These are phyloP conservation scores for Hypsopygia costalis DNA, from an alignment of 2,888 invertebrate species.

Conservation along the genomic window DNA sequence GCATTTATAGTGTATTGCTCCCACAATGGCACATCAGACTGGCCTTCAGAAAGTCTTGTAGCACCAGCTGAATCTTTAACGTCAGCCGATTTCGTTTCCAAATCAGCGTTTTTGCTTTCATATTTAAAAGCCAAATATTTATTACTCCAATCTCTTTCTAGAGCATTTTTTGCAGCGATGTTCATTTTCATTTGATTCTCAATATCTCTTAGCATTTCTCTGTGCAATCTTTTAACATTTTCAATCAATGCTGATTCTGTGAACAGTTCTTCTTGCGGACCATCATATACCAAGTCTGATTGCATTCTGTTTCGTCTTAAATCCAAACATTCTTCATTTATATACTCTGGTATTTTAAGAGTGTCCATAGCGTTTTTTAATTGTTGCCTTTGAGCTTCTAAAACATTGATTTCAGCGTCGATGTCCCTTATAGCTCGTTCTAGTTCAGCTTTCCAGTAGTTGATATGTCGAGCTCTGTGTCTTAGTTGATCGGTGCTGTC, in stretches of 20 bases:
- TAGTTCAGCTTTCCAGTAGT: conserved; percentile 69
- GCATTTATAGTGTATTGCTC: conserved; percentile 89
- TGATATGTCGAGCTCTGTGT: conserved; percentile 62
- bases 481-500: conserved; percentile 64
- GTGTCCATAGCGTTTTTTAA: conserved; percentile 64
- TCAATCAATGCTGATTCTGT: conserved; percentile 86
- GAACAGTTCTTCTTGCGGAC: conserved; percentile 87
- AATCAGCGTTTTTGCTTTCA: conserved; percentile 84
- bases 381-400: conserved; percentile 65
- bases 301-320: conserved; percentile 84
- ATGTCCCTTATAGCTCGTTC: conserved; percentile 67
- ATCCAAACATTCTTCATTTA: conserved; percentile 85
- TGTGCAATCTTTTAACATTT: conserved; percentile 83
- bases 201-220: conserved; percentile 83
- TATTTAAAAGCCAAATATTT: conserved; percentile 90
- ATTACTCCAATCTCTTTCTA: conserved; percentile 95
- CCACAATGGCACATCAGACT: conserved; percentile 91
- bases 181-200: conserved; percentile 86
- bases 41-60: conserved; percentile 88
- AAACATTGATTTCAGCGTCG: conserved; percentile 54
- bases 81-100: conserved; percentile 84
- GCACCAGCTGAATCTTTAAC: conserved; percentile 90
- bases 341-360: conserved; percentile 53
- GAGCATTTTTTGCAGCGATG: conserved; percentile 86
- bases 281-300: conserved; percentile 86